Evolutionary conservation across 2,113 vertebrate genomes (phyloP), one percentile per base, ranked within the genome.

Genomic region (Aepyceros melampus): DNA sequence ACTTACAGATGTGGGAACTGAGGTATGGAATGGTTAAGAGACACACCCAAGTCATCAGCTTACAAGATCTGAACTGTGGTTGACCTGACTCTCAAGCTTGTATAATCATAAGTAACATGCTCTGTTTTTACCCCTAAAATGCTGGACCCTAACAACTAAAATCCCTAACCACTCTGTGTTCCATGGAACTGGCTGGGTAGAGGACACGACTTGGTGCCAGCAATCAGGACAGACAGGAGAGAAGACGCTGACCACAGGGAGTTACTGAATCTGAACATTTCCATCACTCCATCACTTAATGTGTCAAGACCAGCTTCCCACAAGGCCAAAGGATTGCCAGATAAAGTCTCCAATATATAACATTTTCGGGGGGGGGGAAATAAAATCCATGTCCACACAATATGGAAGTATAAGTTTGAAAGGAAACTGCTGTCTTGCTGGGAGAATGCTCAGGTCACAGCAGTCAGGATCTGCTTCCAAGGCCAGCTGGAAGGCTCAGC

Each of bases 361-460:
- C 7, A 56, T 45, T 89, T 23, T 19, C 0, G 0, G n/a, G 64
- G 64, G 19, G 6, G 0, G 4, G 8, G 1, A 10, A 2, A 62
- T 31, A 62, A 62, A 33, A 82, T 51, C 17, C 17, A 76, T 27
- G 31, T 4, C 76, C 29, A 29, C 25, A 33, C 19, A 56, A 55
- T 13, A 60, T 6, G 11, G 55, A 89, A 85, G 55, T 62, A 29
- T 14, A 60, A 29, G 29, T 84, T 81, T 85, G n/a, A 55, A 78
- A 71, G 49, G 56, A 29, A 76, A 47, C 19, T 78, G 23, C 21
- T 84, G 49, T 40, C 43, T 89, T 58, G 40, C 21, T 40, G 55
- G 36, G 71, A 92, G 89, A 92, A 81, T 47, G n/a, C 7, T 84
- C 23, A 49, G 55, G 53, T 36, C 74, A 29, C 3, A 56, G 71